Evolutionary conservation across 1,140 invertebrate species (phyloP).

Genomic region (Condylostylus longicornis): DNA sequence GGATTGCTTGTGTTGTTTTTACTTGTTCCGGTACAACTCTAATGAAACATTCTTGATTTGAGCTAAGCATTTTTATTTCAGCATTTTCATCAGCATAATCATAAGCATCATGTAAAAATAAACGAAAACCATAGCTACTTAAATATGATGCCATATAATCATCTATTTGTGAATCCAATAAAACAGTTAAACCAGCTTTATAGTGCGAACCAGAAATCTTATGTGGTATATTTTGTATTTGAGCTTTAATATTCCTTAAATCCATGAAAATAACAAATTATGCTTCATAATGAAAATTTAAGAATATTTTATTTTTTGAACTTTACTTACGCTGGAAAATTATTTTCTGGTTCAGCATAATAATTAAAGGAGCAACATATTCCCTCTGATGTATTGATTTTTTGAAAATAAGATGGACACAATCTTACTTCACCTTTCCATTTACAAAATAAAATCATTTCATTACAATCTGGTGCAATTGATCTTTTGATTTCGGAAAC

Average conservation of each 20-base stretch:
- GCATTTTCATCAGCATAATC: slow-evolving; percentile 43
- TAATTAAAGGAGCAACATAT: slow-evolving; percentile 53
- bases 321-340: slow-evolving; percentile 24
- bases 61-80: slow-evolving; percentile 36
- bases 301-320: too few species aligned
- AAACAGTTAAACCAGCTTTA: slow-evolving; percentile 41
- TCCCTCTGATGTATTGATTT: slow-evolving; percentile 37
- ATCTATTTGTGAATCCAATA: slow-evolving; percentile 34
- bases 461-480: slow-evolving; percentile 37
- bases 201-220: slow-evolving; percentile 45
- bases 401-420: slow-evolving; percentile 42
- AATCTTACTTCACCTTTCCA: slow-evolving; percentile 46
- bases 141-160: slow-evolving; percentile 36
- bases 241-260: slow-evolving; percentile 25
- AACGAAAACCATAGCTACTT: slow-evolving; percentile 26
- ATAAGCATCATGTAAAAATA: slow-evolving; percentile 43
- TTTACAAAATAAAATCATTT: slow-evolving; percentile 40
- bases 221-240: slow-evolving; percentile 31
- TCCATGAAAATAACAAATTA: not conserved
- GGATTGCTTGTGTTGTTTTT: slow-evolving; percentile 38
- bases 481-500: slow-evolving; percentile 20
- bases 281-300: not conserved
- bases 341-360: slow-evolving; percentile 28
- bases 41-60: slow-evolving; percentile 39
- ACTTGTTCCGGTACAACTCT: slow-evolving; percentile 41